Conservation (phyloP, 2,113 vertebrate species). For the Symphodus melops region DNA sequence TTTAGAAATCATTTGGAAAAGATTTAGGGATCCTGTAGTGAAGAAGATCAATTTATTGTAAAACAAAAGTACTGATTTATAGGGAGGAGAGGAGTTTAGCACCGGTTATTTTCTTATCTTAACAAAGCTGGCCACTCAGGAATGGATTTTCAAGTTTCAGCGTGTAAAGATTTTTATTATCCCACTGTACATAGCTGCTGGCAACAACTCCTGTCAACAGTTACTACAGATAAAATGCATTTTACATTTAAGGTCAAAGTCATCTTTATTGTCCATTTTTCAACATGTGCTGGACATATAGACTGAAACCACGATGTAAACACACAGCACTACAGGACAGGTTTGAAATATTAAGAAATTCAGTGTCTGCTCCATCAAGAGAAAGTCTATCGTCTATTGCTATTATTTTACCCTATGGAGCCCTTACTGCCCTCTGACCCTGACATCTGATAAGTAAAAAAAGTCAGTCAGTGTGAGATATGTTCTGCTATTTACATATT, state of each 20-base stretch:
- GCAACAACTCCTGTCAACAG: no score
- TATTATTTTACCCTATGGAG: not conserved
- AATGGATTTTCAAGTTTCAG: not conserved
- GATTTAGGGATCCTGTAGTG: not conserved
- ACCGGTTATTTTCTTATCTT: not conserved
- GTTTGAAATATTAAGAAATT: no score
- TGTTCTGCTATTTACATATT: constrained; percentile 28
- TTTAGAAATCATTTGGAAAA: constrained; percentile 4
- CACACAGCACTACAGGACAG: no score
- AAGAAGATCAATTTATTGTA: not conserved
- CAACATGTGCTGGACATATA: no score
- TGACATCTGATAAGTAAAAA: constrained; percentile 4
- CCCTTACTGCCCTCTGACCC: constrained; percentile 13
- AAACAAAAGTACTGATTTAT: not conserved
- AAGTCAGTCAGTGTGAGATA: not conserved
- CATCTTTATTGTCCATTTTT: no score
- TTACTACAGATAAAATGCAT: no score
- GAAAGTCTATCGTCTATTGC: no score
- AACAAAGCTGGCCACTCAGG: not conserved
- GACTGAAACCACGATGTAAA: no score
- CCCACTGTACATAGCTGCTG: no score
- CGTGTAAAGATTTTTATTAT: not conserved
- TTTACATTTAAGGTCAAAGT: no score
- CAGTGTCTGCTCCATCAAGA: no score
- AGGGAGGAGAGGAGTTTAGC: not conserved